Base-by-base conservation (phyloP, 2,113 vertebrate genomes). In the Zapornia atra region DNA sequence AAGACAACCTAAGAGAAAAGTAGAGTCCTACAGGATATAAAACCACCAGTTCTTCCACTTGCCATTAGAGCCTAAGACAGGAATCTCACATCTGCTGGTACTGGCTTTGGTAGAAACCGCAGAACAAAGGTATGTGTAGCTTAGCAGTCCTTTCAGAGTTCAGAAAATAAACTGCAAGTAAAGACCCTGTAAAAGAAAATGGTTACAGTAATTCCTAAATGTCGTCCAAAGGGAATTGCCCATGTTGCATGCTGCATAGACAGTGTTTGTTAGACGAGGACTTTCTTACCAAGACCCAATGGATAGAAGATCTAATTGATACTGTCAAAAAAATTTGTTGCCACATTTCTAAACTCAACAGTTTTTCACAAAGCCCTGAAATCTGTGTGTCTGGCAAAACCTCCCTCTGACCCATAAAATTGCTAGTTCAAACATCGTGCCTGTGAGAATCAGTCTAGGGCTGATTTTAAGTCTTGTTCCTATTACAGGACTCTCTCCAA, bases 341-440 rank as follows among this genome's bases (percentile, higher is more conserved):
- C 86, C 90, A 93, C 77, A 77, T 93, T 95, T 96, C 88, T 96
- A 96, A 93, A 91, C 63, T 56, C 57, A 84, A 75, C 63, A 89
- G 81, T 46, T 77, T 69, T 85, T 89, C 91, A 88, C 42, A 48
- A 90, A 60, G 61, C 86, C 56, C 33, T 79, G 54, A 94, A 91
- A 91, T 95, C 91, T 88, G 46, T 91, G 70, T 86, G 81, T 78
- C 70, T 86, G 56, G 51, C 42, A 69, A 92, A 91, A 57, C 63
- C 31, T 94, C 59, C 70, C 36, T 83, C 83, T 93, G 88, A 96
- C 83, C 84, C 90, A 71, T 80, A 82, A 92, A 96, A 88, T 42
- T 90, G 20, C 65, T 54, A 33, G 38, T 92, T 90, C 68, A 61
- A 82, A 95, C 57, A 36, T 51, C 2, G 2, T 26, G 29, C 61